Evolutionary conservation across 2,113 vertebrate genomes (phyloP).

Genomic region (Megalops atlanticus): DNA sequence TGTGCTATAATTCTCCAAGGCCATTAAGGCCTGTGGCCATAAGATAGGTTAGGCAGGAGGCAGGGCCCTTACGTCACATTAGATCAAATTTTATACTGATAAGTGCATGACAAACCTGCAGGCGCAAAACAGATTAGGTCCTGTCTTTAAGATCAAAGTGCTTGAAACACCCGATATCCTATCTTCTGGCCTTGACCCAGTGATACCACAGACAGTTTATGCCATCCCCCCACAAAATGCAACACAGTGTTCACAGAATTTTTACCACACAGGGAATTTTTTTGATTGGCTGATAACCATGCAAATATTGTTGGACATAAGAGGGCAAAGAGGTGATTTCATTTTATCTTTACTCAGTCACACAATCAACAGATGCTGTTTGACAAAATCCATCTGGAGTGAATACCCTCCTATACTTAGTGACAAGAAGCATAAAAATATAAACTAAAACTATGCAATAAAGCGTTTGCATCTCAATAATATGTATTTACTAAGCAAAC

Average conservation of each 20-base stretch:
- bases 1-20: too few species aligned
- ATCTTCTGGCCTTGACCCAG: background rate
- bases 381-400: too few species aligned
- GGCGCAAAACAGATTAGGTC: slow-evolving; percentile 1
- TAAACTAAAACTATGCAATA: background rate
- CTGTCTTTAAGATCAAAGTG: too few species aligned
- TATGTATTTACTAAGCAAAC: slow-evolving; percentile 30
- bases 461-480: background rate
- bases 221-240: background rate
- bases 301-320: too few species aligned
- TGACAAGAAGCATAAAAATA: background rate
- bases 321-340: too few species aligned
- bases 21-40: too few species aligned
- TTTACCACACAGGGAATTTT: too few species aligned
- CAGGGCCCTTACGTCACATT: too few species aligned
- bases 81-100: too few species aligned
- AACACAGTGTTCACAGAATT: too few species aligned
- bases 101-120: background rate
- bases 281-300: too few species aligned
- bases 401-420: background rate
- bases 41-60: too few species aligned
- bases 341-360: background rate
- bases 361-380: background rate
- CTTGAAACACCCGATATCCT: background rate
- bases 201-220: background rate